Evolutionary conservation across 92 coral and sea anemone genomes (phyloP), one percentile per base, ranked within the genome.

Genomic region (Epizoanthus rinbou): DNA sequence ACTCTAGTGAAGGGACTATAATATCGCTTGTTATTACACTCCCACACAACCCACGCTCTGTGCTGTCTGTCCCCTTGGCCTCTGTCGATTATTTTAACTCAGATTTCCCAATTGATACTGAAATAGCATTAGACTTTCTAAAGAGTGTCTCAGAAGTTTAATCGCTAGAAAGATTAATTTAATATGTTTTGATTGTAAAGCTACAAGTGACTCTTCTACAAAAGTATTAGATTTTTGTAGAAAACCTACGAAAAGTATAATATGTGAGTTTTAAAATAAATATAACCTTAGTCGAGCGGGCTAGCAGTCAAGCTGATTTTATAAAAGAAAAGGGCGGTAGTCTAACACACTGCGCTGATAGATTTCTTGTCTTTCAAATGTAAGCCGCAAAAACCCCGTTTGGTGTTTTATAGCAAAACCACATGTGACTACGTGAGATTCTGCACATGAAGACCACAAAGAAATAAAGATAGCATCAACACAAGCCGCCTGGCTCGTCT

Each of bases 11-110:
- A 28, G 72, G 72, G 72, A 67, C 45, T 21, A 33, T 41, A 22
- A 14, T 67, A 67, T 10, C 4, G 19, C 16, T 28, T 43, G 37
- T 60, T 21, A 62, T 22, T 21, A 3, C 23, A 62, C 66, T 25
- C 43, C 72, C 72, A 67, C 45, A 59, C 57, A 62, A 60, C 69
- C 82, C 50, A 39, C 82, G 59, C 71, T 13, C 31, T 28, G 31
- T 28, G 31, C 0, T n/a, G 31, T 28, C 1, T 14, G 13, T 15
- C 13, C 54, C 7, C 16, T 47, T 73, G 33, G 23, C 5, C 62
- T 47, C 9, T 50, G 9, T 50, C 10, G 3, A 47, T 50, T 50
- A 9, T 50, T 50, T 50, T 50, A 1, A 50, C 4, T 50, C 3
- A 50, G 54, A 50, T 50, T 50, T 50, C 54, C 53, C 54, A 10